Base-by-base conservation (phyloP, 2,797 vertebrate genomes). In the Phylloscopus collybita region DNA sequence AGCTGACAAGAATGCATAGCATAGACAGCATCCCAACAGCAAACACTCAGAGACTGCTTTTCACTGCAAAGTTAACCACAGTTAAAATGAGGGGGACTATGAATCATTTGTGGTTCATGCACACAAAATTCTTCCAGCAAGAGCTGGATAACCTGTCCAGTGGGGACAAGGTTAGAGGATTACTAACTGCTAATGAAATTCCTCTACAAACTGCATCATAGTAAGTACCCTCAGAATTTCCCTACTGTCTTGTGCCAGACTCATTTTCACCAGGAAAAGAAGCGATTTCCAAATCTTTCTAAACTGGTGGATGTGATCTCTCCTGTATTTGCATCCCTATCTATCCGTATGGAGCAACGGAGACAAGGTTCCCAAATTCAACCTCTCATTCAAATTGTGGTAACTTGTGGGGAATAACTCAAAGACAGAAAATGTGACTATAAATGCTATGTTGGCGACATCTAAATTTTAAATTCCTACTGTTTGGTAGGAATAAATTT, bases 171-270 rank as follows among this genome's bases (percentile, higher is more conserved):
- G 66, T 29, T 69, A 69, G 84, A 86, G 34, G 47, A 69, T 59
- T 84, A 61, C n/a, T 42, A 62, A 79, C 8, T 54, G 67, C 38
- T 92, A 80, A 91, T 29, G 26, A 85, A 84, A 80, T 47, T 72
- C 38, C 70, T 69, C 30, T 85, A 49, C 9, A 65, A 78, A 72
- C 32, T 54, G 9, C n/a, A 57, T 5, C 7, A 51, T 60, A n/a
- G 73, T 59, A 66, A 79, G 17, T 1, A 1, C 8, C 20, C 14
- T 56, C 69, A 45, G 26, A 40, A 86, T 62, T 88, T 74, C 45
- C 34, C 17, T 26, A 66, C 32, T 2, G 0, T 78, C 16, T 26
- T 0, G 0, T 20, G 11, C 34, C 26, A 66, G 36, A 50, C 17
- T 50, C 16, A 62, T 42, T 84, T 64, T 5, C 9, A 14, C 11